phyloP scores from a whole-genome alignment of 2,113 vertebrate genomes.

The Phodopus roborovskii region DNA sequence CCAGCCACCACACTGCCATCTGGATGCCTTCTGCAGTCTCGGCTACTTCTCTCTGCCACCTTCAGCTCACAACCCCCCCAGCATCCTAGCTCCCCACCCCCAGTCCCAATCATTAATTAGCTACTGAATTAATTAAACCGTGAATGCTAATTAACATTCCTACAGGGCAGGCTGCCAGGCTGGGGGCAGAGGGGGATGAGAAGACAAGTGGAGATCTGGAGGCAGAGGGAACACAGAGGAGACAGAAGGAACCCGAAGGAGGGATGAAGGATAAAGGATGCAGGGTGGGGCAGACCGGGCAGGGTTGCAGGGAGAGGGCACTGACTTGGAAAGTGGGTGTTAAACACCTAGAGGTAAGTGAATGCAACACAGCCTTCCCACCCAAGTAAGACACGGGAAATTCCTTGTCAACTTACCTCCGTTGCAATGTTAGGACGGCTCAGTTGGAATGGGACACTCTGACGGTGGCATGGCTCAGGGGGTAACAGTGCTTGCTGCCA shows the following conservation, averaged over 20 bases:
- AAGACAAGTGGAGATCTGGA: slow-evolving; percentile 53
- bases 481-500: neutral
- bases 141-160: slow-evolving; percentile 86
- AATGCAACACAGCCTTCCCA: neutral
- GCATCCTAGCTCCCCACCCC: slow-evolving; percentile 68
- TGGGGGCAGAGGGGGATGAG: slow-evolving; percentile 44
- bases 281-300: neutral
- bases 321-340: neutral
- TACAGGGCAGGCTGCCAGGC: slow-evolving; percentile 82
- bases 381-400: neutral
- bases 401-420: neutral
- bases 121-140: slow-evolving; percentile 85
- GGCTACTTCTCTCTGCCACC: slow-evolving; percentile 72
- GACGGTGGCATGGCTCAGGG: neutral
- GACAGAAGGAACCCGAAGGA: slow-evolving; percentile 48
- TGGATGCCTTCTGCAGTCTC: slow-evolving; percentile 82
- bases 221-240: neutral
- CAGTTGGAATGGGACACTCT: neutral
- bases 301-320: neutral
- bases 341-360: slow-evolving; percentile 11
- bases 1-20: slow-evolving; percentile 83
- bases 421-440: neutral
- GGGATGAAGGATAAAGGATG: neutral
- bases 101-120: slow-evolving; percentile 82
- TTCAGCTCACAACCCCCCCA: slow-evolving; percentile 60